Percentiles rank a stretch among this genome's conserved stretches.
These are phyloP conservation scores for Spilosoma lubricipeda DNA, from an alignment of 2,888 invertebrate genomes.

Conservation along the genomic window DNA sequence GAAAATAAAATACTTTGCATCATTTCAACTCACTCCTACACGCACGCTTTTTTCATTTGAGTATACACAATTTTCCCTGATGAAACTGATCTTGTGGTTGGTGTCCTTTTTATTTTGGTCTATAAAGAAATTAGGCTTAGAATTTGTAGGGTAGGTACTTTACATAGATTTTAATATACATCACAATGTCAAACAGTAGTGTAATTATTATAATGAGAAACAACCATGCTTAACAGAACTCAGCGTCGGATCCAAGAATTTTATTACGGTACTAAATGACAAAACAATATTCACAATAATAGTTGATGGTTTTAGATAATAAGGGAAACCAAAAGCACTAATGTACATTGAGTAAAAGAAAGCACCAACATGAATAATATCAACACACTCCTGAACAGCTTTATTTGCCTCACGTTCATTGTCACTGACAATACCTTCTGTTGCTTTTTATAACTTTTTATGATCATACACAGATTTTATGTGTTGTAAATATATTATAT, in stretches of 20 bases:
- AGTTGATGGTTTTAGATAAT: neutral
- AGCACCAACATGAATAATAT: neutral
- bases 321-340: neutral
- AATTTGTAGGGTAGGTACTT: neutral
- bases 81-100: constrained; percentile 29
- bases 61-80: constrained; percentile 31
- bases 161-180: neutral
- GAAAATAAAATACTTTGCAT: constrained; percentile 48
- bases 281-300: neutral
- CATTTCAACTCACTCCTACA: constrained; percentile 50
- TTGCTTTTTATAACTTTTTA: constrained; percentile 13
- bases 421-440: constrained; percentile 5
- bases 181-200: neutral
- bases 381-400: neutral
- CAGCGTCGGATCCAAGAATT: neutral
- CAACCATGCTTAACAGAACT: neutral
- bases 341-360: neutral
- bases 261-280: neutral
- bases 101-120: constrained; percentile 16
- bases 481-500: constrained; percentile 8
- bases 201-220: neutral
- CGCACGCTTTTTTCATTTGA: constrained; percentile 45
- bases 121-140: neutral
- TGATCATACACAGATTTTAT: constrained; percentile 9
- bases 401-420: constrained; percentile 5